These are phyloP conservation scores for Stylophora pistillata DNA, from an alignment of 64 coral and sea anemone species.

Conservation along the genomic window DNA sequence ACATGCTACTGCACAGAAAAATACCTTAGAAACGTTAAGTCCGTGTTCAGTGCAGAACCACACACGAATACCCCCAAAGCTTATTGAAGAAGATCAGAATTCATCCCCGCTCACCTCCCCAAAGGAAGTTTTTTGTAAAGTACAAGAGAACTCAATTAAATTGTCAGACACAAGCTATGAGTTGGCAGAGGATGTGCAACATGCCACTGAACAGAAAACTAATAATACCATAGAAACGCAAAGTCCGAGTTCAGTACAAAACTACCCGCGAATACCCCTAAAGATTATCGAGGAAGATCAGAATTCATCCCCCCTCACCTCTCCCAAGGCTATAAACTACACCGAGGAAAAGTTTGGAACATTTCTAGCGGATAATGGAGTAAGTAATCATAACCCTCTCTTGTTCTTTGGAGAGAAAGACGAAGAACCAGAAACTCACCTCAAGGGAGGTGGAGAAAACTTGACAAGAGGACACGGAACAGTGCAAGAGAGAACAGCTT, in stretches of 20 bases:
- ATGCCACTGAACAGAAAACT: not conserved
- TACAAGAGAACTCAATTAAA: not conserved
- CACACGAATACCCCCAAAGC: too few species aligned
- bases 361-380: not conserved
- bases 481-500: not conserved
- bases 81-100: too few species aligned
- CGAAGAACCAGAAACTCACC: not conserved
- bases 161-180: not conserved
- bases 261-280: not conserved
- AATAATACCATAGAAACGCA: not conserved
- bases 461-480: not conserved
- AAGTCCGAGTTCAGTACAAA: not conserved
- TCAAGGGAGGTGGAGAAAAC: not conserved
- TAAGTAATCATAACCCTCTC: not conserved
- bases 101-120: too few species aligned
- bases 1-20: not conserved
- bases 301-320: slow-evolving; percentile 3
- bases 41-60: not conserved
- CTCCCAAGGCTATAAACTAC: not conserved
- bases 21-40: not conserved
- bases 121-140: too few species aligned
- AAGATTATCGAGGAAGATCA: not conserved
- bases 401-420: not conserved
- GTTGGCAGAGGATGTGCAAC: not conserved
- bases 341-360: not conserved